These are phyloP conservation scores for Gymnocheta viridis DNA, from an alignment of 2,888 invertebrate species.

Conservation along the genomic window DNA sequence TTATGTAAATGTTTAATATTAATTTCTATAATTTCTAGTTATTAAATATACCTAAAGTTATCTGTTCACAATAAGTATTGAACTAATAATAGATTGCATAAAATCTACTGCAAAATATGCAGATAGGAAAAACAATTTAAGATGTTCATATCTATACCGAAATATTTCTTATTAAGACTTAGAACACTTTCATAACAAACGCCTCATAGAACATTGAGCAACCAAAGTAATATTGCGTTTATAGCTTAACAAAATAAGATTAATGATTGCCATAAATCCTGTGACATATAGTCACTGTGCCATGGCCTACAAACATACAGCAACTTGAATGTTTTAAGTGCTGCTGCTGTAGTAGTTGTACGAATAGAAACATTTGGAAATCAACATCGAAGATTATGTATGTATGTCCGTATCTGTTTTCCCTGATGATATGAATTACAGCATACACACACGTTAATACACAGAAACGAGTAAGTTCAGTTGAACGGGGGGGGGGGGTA, in stretches of 20 bases:
- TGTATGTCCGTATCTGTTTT: conserved; percentile 53
- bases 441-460: background rate
- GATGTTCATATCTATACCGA: background rate
- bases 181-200: background rate
- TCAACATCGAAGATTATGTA: conserved; percentile 77
- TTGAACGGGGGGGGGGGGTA: conserved; percentile 31
- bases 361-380: conserved; percentile 74
- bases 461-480: conserved; percentile 4
- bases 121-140: too few species aligned
- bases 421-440: conserved; percentile 69
- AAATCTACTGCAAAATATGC: too few species aligned
- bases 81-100: too few species aligned
- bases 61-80: too few species aligned
- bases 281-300: conserved; percentile 74
- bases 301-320: conserved; percentile 69
- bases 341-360: background rate
- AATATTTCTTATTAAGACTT: background rate
- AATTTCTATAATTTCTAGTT: too few species aligned
- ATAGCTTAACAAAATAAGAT: conserved; percentile 78
- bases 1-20: too few species aligned
- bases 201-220: conserved; percentile 33
- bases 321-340: conserved; percentile 58
- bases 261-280: conserved; percentile 82
- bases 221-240: conserved; percentile 68
- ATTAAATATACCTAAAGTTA: too few species aligned